Base-by-base conservation (phyloP, 2,888 invertebrate genomes). In the Salpingus planirostris region DNA sequence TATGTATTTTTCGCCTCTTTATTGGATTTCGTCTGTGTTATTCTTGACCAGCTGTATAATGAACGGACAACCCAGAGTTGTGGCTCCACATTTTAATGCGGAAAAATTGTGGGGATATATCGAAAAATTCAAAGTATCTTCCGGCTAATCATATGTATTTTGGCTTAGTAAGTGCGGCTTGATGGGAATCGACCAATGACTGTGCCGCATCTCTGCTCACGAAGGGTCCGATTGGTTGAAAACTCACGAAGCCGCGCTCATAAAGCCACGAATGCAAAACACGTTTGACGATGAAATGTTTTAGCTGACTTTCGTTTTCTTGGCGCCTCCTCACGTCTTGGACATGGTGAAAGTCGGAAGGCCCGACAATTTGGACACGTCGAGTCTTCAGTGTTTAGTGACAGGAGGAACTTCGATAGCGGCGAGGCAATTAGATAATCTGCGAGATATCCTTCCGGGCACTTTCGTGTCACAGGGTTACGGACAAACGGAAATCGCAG, bases 21-120 rank as follows among this genome's bases (percentile, higher is more conserved):
- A 61, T 31, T 61, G 61, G 61, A 55, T 61, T 18, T 58, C 61
- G 6, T 38, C 51, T 3, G 40, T 47, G 4, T 3, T 54, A 10
- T 34, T 47, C 11, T 31, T 55, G 12, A 40, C 42, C 1, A 40
- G 35, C 3, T 28, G 40, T 15, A 41, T 52, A 6, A 24, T 49
- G 4, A 13, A 31, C n/a, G 60, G 60, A 8, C 36, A 39, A 7
- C 40, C 56, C 12, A 49, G 55, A 40, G 31, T 60, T 2, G 25
- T 59, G 6, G 45, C 45, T 24, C 29, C 26, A 13, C 28, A 24
- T 11, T 56, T 49, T 28, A 43, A 54, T 24, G 44, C 55, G 11
- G 12, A 31, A 8, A 25, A 49, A 10, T 24, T 49, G 11, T 60
- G 59, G 59, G 22, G 39, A 21, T 13, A 51, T 2, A 40, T 61